Evolutionary conservation across 2,888 invertebrate species (phyloP), one percentile per base, ranked within the genome.

Genomic region (Eupithecia subumbrata): DNA sequence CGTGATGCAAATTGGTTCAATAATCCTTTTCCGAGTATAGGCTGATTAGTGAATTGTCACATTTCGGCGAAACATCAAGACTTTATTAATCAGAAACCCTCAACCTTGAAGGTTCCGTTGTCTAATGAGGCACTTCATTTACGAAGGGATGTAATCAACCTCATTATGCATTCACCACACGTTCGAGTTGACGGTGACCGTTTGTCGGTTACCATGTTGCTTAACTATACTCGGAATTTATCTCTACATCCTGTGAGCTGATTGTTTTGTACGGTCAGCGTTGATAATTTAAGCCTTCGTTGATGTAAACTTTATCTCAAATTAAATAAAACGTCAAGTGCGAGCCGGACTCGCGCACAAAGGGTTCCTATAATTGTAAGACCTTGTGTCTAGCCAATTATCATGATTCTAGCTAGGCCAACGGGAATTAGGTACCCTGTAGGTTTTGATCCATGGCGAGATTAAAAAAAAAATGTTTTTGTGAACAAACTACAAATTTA

Each of bases 121-220:
- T 48, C 66, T 71, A 70, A 67, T 74, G 71, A 66, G 52, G 43
- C 71, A 34, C 56, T 67, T 71, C 45, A 68, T 60, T 40, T 37
- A 69, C 18, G 8, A 48, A 12, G 18, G 18, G 37, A 48, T 69
- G 25, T 73, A 63, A 73, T 48, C 40, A 72, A 25, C 25, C 40
- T 72, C 67, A 66, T 72, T 52, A 66, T 30, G 40, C n/a, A 66
- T 56, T 72, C 67, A 72, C 69, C 60, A 34, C 30, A 64, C 5
- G 40, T 67, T 45, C 18, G 22, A 64, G 69, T 63, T 37, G 63
- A 34, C 73, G 37, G 37, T 37, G 4, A 37, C 37, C 37, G 7
- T 37, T 37, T 30, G 30, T 30, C 5, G 45, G 63, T 37, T 34
- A 60, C 43, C 60, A 60, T 69, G 18, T 66, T 43, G 40, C 56